These are phyloP conservation scores for Atta cephalotes DNA, from an alignment of 1,140 invertebrate species.

Conservation along the genomic window DNA sequence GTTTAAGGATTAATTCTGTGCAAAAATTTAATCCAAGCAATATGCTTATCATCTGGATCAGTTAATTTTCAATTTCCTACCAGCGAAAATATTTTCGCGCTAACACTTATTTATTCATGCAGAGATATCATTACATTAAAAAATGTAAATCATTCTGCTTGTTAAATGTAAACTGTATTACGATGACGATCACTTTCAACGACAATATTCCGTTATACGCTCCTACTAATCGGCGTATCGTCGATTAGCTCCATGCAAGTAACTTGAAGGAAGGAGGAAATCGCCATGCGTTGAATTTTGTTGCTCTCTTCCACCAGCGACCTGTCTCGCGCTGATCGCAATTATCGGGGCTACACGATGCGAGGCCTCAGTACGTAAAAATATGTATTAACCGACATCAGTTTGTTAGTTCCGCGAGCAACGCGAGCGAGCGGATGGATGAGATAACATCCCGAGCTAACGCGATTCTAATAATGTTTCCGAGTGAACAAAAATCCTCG, in stretches of 20 bases:
- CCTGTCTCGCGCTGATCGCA: constrained; percentile 46
- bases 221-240: constrained; percentile 28
- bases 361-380: constrained; percentile 8
- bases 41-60: not conserved
- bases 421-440: not conserved
- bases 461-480: constrained; percentile 43
- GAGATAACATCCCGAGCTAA: constrained; percentile 52
- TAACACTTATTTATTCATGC: constrained; percentile 8
- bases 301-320: constrained; percentile 30
- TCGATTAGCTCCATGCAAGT: constrained; percentile 23
- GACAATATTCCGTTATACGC: constrained; percentile 43
- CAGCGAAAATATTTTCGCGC: not conserved
- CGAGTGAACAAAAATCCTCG: constrained; percentile 23
- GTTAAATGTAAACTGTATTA: constrained; percentile 15
- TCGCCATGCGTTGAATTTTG: constrained; percentile 17
- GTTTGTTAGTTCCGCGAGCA: constrained; percentile 22
- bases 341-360: constrained; percentile 50
- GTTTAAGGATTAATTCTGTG: not conserved
- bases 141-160: constrained; percentile 6
- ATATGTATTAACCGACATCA: constrained; percentile 19
- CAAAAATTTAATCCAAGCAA: not conserved
- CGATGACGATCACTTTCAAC: constrained; percentile 27
- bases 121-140: not conserved
- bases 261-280: constrained; percentile 26
- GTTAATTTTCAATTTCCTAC: not conserved